Base-by-base conservation (phyloP, 1,140 invertebrate genomes). In the Bacillus rossius region DNA sequence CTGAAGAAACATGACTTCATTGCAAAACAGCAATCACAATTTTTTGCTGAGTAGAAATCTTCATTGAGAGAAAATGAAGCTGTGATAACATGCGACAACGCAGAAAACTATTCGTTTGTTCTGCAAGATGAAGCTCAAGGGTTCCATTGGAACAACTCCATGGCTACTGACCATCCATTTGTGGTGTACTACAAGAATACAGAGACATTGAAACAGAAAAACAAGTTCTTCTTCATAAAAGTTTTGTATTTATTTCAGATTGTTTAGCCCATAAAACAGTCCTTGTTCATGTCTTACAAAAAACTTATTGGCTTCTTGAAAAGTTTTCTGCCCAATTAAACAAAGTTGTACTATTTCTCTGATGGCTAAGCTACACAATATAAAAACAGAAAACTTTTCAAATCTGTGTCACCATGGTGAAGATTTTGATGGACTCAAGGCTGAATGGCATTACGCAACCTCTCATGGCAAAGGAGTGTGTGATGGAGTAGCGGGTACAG, bases 381-480 rank as follows among this genome's bases (percentile, higher is more conserved):
- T 34, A 34, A 34, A 34, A 34, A 34, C 29, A 34, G 49, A 8
- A 66, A 72, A 69, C 52, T 56, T 72, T 45, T 16, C 61, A 23
- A 71, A 71, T 55, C 45, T 73, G 4, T 62, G 60, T 42, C 54
- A 61, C 43, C 69, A 71, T 52, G 17, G 64, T 40, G 38, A 66
- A 25, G 65, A 71, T 60, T 68, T 67, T 60, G 45, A 57, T 13
- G 29, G 29, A 34, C 29, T 34, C 29, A 34, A 34, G 29, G 67
- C 65, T 8, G 62, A 63, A 57, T 73, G 69, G 69, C 45, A 70
- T 57, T 71, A 67, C 55, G 63, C 63, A 13, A 73, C 68, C 29
- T 57, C 62, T 14, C 73, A 67, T 50, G 73, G n/a, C n/a, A n/a
- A n/a, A n/a, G n/a, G n/a, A n/a, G n/a, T n/a, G n/a, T n/a, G n/a